Conservation (phyloP, 2,888 invertebrate genomes). For the Nephrocerus scutellatus region DNA sequence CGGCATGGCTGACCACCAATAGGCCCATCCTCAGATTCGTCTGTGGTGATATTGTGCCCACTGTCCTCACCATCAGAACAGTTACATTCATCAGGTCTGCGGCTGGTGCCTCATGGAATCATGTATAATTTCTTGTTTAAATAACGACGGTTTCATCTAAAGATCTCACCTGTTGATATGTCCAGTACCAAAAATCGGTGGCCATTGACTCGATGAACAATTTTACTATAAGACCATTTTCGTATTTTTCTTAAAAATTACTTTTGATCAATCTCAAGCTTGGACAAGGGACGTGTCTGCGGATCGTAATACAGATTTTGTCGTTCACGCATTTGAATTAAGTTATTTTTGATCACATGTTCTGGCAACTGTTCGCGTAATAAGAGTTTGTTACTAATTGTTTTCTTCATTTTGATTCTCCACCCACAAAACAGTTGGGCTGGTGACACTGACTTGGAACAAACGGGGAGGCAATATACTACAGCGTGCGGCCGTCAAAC, state of each 20-base stretch:
- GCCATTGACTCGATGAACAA: too few relatives aligned
- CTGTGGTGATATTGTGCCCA: too few relatives aligned
- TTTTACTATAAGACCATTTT: too few relatives aligned
- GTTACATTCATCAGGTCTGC: too few relatives aligned
- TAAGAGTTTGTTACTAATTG: conserved; percentile 4
- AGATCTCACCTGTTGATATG: too few relatives aligned
- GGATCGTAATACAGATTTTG: conserved; percentile 7
- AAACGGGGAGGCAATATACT: conserved; percentile 8
- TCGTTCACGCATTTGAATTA: conserved; percentile 7
- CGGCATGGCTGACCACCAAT: too few relatives aligned
- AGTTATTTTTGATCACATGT: conserved; percentile 5
- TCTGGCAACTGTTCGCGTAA: conserved; percentile 5
- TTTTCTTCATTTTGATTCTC: conserved; percentile 7
- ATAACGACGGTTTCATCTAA: too few relatives aligned
- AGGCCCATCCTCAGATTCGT: too few relatives aligned
- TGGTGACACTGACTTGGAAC: conserved; percentile 5
- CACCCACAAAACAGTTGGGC: conserved; percentile 9
- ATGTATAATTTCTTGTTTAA: too few relatives aligned
- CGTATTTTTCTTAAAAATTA: neutral
- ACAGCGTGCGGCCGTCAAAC: conserved; percentile 1
- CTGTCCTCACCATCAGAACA: too few relatives aligned
- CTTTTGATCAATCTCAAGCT: conserved; percentile 5
- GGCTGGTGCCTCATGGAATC: too few relatives aligned
- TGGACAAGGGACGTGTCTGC: conserved; percentile 5
- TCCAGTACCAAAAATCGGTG: too few relatives aligned